Conservation (phyloP, 1,140 invertebrate species). For the Cheumatopsyche charites region DNA sequence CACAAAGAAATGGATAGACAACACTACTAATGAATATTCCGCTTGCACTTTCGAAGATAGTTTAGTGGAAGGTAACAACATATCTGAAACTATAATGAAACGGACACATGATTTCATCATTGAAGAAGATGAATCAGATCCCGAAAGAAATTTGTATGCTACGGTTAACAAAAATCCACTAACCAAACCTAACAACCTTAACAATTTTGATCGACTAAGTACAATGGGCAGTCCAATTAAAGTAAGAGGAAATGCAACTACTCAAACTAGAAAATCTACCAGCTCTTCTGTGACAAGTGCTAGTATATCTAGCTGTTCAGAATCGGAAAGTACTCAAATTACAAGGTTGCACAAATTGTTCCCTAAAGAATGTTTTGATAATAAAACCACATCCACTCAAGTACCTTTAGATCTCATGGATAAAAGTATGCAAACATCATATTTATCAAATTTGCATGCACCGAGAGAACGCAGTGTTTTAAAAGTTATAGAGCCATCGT, state of each 20-base stretch:
- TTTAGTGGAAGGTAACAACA: constrained; percentile 48
- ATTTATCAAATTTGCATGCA: constrained; percentile 56
- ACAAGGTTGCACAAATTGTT: constrained; percentile 57
- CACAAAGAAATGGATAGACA: constrained; percentile 44
- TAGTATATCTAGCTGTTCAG: constrained; percentile 61
- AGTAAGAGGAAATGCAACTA: constrained; percentile 52
- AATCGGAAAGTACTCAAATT: constrained; percentile 61
- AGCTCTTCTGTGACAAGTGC: constrained; percentile 60
- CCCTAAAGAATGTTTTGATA: constrained; percentile 55
- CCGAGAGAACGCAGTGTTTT: constrained; percentile 57
- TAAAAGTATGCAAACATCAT: constrained; percentile 74
- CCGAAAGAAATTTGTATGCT: constrained; percentile 58
- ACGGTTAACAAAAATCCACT: constrained; percentile 59
- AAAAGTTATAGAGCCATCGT: constrained; percentile 68
- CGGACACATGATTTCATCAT: constrained; percentile 55
- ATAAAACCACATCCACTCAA: constrained; percentile 62
- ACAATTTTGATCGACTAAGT: constrained; percentile 49
- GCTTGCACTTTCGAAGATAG: constrained; percentile 52
- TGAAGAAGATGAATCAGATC: constrained; percentile 58
- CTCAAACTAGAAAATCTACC: constrained; percentile 53
- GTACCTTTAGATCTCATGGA: constrained; percentile 68
- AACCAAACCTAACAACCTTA: constrained; percentile 61
- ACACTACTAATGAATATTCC: constrained; percentile 43
- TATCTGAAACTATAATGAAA: constrained; percentile 35
- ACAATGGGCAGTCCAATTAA: constrained; percentile 55